Evolutionary conservation across 1,140 invertebrate genomes (phyloP).

Genomic region (Drosophila trapezifrons): DNA sequence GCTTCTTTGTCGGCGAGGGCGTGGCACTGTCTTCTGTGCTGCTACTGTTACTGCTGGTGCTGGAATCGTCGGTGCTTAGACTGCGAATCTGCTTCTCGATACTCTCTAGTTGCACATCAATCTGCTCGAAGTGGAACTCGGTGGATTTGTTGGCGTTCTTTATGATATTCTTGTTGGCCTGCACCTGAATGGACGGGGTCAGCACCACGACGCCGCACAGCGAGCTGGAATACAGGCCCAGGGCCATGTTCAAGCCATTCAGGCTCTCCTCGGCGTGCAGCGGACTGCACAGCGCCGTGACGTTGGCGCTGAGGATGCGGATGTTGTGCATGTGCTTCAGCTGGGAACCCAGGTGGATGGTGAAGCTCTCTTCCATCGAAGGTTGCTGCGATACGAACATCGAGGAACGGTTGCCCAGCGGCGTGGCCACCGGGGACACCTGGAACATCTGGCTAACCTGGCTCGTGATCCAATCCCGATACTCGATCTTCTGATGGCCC

Average conservation of each 20-base stretch:
- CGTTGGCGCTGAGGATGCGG: slow-evolving; percentile 93
- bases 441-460: slow-evolving; percentile 80
- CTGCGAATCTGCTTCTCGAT: slow-evolving; percentile 86
- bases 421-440: slow-evolving; percentile 72
- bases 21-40: slow-evolving; percentile 53
- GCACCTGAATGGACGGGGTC: slow-evolving; percentile 87
- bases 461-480: slow-evolving; percentile 90
- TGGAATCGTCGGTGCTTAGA: slow-evolving; percentile 70
- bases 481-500: slow-evolving; percentile 91
- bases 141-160: slow-evolving; percentile 83
- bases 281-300: slow-evolving; percentile 92
- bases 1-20: slow-evolving; percentile 64
- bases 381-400: slow-evolving; percentile 83
- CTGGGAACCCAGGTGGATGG: slow-evolving; percentile 98
- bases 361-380: slow-evolving; percentile 96
- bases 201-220: slow-evolving; percentile 94
- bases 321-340: slow-evolving; percentile 99
- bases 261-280: slow-evolving; percentile 85
- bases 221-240: slow-evolving; percentile 96
- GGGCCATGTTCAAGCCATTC: slow-evolving; percentile 92
- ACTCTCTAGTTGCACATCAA: slow-evolving; percentile 92
- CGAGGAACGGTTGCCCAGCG: slow-evolving; percentile 81
- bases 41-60: slow-evolving; percentile 54
- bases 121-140: slow-evolving; percentile 83
- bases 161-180: slow-evolving; percentile 77